Conservation (phyloP, 2,797 vertebrate species). For the Sarcophilus harrisii region DNA sequence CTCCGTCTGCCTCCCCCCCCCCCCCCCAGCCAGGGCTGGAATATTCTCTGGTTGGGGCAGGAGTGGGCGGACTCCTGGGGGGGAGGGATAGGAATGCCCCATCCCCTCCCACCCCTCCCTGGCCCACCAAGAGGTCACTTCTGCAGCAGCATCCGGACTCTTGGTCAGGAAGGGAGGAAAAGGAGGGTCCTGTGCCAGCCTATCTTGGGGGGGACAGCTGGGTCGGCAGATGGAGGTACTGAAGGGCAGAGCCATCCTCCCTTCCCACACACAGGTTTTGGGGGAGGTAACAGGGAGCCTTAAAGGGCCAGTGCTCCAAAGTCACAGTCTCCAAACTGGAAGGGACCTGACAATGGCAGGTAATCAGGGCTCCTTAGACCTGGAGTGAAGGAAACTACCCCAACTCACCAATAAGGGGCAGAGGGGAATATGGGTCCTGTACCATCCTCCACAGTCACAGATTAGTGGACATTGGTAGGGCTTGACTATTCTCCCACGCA, state of each 20-base stretch:
- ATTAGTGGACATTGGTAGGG: constrained; percentile 20
- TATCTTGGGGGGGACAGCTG: not conserved
- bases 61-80: not conserved
- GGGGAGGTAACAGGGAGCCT: not conserved
- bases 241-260: not conserved
- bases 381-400: constrained; percentile 23
- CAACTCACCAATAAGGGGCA: constrained; percentile 18
- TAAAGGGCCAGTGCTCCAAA: not conserved
- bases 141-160: not conserved
- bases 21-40: not conserved
- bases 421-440: constrained; percentile 13
- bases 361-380: not conserved
- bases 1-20: too few relatives aligned
- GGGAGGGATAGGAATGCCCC: not conserved
- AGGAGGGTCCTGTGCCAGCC: not conserved
- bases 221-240: not conserved
- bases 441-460: not conserved
- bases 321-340: not conserved
- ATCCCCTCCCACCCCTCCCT: not conserved
- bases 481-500: constrained; percentile 12
- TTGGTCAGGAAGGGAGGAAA: not conserved
- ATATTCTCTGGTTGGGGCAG: not conserved
- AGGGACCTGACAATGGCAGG: not conserved
- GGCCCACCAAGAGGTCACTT: not conserved
- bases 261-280: not conserved